phyloP scores from a whole-genome alignment of 2,888 invertebrate genomes.

The Aromia moschata region DNA sequence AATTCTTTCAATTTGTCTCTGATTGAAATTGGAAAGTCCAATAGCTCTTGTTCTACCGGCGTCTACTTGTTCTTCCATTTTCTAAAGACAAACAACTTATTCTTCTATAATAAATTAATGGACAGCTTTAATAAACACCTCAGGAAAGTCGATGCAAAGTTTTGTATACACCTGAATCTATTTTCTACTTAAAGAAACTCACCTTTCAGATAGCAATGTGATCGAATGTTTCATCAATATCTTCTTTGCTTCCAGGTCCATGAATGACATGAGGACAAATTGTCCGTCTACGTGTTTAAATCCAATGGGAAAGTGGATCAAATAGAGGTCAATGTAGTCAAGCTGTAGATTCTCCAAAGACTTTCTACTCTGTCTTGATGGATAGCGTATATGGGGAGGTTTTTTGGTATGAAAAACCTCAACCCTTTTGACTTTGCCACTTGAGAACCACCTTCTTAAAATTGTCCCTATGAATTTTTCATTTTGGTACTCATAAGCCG shows the following conservation, averaged over 20 bases:
- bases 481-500: conserved; percentile 79
- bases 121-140: no score
- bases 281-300: conserved; percentile 31
- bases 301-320: conserved; percentile 47
- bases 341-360: conserved; percentile 45
- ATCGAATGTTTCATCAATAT: no score
- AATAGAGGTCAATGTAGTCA: conserved; percentile 49
- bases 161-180: no score
- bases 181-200: no score
- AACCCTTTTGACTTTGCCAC: conserved; percentile 73
- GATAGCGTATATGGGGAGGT: conserved; percentile 70
- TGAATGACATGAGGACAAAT: background rate
- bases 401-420: conserved; percentile 86
- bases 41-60: conserved; percentile 78
- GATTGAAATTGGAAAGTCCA: conserved; percentile 71
- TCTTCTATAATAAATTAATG: no score
- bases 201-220: conserved; percentile 44
- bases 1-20: conserved; percentile 29
- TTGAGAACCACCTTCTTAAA: conserved; percentile 73
- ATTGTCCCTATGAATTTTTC: conserved; percentile 78
- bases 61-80: conserved; percentile 72
- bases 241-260: conserved; percentile 50
- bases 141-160: no score
- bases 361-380: conserved; percentile 39
- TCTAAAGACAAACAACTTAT: no score